Base-by-base conservation (phyloP, 1,140 invertebrate genomes). In the Diploscapter pachys region DNA sequence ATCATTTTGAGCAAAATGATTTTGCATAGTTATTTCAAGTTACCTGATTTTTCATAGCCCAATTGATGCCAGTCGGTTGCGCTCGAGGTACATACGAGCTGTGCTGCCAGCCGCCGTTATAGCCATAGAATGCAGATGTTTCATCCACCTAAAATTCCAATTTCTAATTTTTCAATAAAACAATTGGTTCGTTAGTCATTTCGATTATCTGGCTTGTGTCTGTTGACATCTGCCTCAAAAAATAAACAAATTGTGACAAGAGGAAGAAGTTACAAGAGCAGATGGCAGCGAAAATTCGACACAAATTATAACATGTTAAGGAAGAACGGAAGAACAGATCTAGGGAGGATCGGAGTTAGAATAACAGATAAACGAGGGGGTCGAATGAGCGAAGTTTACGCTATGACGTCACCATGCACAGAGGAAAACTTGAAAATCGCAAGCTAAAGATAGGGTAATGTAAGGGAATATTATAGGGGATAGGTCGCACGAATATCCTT, bases 91-190 rank as follows among this genome's bases (percentile, higher is more conserved):
- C 57, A 56, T 72, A 77, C 3, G 76, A 54, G 54, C 59, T 61
- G 52, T 50, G 62, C 63, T 77, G 76, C 76, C 76, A 77, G 3
- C 55, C 59, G 6, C 72, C 71, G 59, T 63, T 75, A 61, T 77
- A 77, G 51, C 76, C 76, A 61, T 73, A 75, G 59, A 77, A 77
- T 51, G 76, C 61, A n/a, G 71, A 75, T 9, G 75, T 63, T 4
- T 77, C 76, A 49, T 77, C 76, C 49, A 77, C n/a, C 76, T 77
- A 65, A 62, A 75, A 75, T 72, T 66, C 2, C 3, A 74, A 54
- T 2, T 69, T 69, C 6, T 71, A 61, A 50, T 13, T 5, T 8
- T 71, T 59, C 9, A 59, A 59, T 11, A 59, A 11, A 59, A 13
- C n/a, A 59, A 5, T 3, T 71, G n/a, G 9, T 8, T 59, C 31